A percentile compares a stretch with the other conserved stretches of the same genome.
Conservation (phyloP, 2,888 invertebrate genomes). For the Cryptus armator region DNA sequence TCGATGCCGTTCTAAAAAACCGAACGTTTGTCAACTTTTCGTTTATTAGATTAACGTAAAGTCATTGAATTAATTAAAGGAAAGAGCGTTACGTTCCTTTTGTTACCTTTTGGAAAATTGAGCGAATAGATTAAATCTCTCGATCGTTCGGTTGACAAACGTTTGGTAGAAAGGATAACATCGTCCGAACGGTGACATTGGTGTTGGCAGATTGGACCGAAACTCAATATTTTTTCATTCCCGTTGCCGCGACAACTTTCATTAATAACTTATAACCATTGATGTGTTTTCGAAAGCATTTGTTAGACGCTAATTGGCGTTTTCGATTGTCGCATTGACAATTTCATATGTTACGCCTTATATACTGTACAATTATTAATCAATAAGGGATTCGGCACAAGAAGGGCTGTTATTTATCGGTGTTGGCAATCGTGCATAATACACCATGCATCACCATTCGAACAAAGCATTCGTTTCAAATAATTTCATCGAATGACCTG, state of each 20-base stretch:
- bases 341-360: background rate
- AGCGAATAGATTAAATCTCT: background rate
- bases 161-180: slow-evolving; percentile 59
- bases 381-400: slow-evolving; percentile 28
- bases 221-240: slow-evolving; percentile 24
- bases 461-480: slow-evolving; percentile 73
- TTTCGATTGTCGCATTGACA: background rate
- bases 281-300: slow-evolving; percentile 6
- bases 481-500: slow-evolving; percentile 66
- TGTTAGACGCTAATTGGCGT: slow-evolving; percentile 16
- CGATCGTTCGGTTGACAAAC: slow-evolving; percentile 59
- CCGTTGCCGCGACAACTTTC: background rate
- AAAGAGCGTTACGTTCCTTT: background rate
- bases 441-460: slow-evolving; percentile 79
- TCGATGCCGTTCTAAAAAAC: slow-evolving; percentile 32
- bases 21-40: slow-evolving; percentile 68
- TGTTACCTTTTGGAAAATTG: background rate
- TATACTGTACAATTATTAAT: slow-evolving; percentile 34
- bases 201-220: slow-evolving; percentile 49
- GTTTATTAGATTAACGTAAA: background rate
- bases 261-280: background rate
- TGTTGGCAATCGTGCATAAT: slow-evolving; percentile 67
- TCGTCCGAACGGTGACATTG: slow-evolving; percentile 74
- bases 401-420: slow-evolving; percentile 57
- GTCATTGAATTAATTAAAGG: background rate